phyloP scores from a whole-genome alignment of 2,797 vertebrate genomes.

The Sebastes cheni region DNA sequence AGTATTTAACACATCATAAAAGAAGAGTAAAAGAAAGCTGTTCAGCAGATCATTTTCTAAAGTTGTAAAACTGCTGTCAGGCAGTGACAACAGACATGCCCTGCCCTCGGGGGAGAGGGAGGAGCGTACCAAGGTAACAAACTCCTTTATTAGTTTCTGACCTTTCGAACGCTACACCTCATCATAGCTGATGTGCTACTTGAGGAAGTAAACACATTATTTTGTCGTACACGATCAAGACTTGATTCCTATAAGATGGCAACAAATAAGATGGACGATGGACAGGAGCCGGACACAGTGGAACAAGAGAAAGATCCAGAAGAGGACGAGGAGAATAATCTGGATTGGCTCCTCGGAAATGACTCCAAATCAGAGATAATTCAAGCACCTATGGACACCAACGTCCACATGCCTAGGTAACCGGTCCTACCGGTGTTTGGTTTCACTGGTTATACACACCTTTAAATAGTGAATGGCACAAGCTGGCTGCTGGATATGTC shows the following conservation, averaged over 20 bases:
- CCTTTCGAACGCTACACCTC: constrained; percentile 20
- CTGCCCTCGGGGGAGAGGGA: constrained; percentile 4
- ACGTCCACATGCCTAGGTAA: constrained; percentile 32
- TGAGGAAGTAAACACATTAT: background rate
- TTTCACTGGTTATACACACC: background rate
- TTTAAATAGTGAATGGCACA: background rate
- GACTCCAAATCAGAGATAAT: background rate
- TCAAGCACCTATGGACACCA: constrained; percentile 52
- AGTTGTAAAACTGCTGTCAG: background rate
- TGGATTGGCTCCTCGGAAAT: constrained; percentile 38
- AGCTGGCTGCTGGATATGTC: background rate
- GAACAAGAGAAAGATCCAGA: background rate
- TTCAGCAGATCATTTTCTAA: background rate
- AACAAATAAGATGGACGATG: background rate
- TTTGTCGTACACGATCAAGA: background rate
- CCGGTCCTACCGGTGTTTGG: background rate
- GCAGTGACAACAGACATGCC: background rate
- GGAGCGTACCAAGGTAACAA: constrained; percentile 22
- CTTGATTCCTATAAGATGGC: background rate
- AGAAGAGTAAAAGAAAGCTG: background rate
- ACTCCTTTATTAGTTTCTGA: background rate
- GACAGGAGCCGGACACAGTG: background rate
- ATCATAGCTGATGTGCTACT: background rate
- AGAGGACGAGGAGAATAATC: background rate
- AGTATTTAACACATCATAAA: background rate